These are phyloP conservation scores for Lasioglossum calceatum DNA, from an alignment of 2,888 invertebrate genomes.

Conservation along the genomic window DNA sequence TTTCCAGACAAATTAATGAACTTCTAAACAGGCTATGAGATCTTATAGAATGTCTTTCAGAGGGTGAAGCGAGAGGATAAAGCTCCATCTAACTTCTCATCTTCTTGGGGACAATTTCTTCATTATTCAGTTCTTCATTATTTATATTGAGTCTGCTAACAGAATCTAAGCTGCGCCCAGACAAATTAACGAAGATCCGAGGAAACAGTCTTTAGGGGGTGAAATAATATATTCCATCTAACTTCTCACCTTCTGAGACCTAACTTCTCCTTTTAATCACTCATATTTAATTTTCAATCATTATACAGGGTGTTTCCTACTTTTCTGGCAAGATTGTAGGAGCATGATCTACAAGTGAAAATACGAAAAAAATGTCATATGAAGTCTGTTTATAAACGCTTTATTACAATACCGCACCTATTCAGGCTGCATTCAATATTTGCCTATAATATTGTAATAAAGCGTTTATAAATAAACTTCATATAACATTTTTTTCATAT, in stretches of 20 bases:
- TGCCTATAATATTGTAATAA: too few species aligned
- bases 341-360: too few species aligned
- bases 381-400: too few species aligned
- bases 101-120: neutral
- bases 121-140: neutral
- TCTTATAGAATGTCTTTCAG: neutral
- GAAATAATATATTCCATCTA: neutral
- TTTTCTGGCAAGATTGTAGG: too few species aligned
- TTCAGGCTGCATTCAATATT: too few species aligned
- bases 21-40: neutral
- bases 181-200: neutral
- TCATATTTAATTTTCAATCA: too few species aligned
- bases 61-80: neutral
- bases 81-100: neutral
- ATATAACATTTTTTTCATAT: too few species aligned
- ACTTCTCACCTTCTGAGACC: conserved; percentile 9
- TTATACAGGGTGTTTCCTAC: too few species aligned
- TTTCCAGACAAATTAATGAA: neutral
- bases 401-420: too few species aligned
- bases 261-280: neutral
- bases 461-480: too few species aligned
- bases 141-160: neutral
- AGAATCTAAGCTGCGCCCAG: neutral
- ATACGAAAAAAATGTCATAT: too few species aligned
- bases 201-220: neutral